A percentile compares a stretch with the other conserved stretches of the same genome.
These are phyloP conservation scores for Sciurus carolinensis DNA, from an alignment of 2,797 vertebrate species.

Conservation along the genomic window DNA sequence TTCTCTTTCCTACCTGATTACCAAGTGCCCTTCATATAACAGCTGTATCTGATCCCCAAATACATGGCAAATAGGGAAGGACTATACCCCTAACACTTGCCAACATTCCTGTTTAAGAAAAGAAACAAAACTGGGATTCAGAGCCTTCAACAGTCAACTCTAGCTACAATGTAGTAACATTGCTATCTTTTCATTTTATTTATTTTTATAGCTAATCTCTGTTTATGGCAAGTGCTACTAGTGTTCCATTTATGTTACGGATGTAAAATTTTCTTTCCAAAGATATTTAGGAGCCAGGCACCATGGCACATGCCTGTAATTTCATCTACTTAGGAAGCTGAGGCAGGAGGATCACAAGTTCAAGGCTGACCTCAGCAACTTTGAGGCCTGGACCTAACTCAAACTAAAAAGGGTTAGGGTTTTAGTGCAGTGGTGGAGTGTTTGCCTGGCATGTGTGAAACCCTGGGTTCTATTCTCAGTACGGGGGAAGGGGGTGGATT, in stretches of 20 bases:
- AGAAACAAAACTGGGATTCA: conserved; percentile 7
- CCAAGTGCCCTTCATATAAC: neutral
- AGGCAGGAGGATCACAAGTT: neutral
- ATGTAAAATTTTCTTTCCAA: conserved; percentile 60
- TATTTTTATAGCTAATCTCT: conserved; percentile 62
- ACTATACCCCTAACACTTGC: neutral
- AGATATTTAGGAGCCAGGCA: neutral
- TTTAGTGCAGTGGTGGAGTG: neutral
- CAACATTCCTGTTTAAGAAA: neutral
- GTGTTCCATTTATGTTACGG: conserved; percentile 44
- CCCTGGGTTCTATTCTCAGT: neutral
- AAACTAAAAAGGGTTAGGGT: neutral
- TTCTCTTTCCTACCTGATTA: neutral
- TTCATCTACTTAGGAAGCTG: neutral
- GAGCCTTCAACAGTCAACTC: neutral
- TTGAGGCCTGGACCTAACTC: too few relatives aligned
- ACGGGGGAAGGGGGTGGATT: neutral
- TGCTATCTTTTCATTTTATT: conserved; percentile 6
- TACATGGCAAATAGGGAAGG: neutral
- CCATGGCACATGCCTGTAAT: neutral
- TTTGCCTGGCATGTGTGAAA: too few relatives aligned
- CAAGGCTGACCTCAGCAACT: neutral
- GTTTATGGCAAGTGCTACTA: conserved; percentile 68
- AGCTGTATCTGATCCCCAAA: neutral
- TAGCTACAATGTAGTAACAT: neutral